phyloP scores from a whole-genome alignment of 2,113 vertebrate species.

The Cavia porcellus region DNA sequence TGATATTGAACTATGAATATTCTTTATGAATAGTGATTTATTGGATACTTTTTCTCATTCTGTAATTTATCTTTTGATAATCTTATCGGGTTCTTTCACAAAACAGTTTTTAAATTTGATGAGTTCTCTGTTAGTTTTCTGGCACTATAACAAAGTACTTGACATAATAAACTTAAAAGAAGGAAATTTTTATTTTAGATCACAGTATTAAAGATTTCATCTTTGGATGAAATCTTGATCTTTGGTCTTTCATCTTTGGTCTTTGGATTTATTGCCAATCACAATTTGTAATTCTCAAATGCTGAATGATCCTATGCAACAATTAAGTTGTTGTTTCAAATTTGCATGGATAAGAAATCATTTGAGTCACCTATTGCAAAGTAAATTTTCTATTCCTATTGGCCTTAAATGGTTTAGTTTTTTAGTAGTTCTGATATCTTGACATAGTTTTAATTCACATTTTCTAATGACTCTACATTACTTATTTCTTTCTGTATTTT shows the following conservation, averaged over 20 bases:
- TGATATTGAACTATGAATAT: background rate
- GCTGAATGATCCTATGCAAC: background rate
- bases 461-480: too few species aligned
- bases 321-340: background rate
- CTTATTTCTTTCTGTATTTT: too few species aligned
- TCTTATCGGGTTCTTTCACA: background rate
- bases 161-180: background rate
- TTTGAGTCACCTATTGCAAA: background rate
- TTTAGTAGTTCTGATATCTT: too few species aligned
- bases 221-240: too few species aligned
- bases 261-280: background rate
- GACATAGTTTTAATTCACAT: too few species aligned
- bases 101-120: background rate
- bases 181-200: too few species aligned
- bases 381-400: slow-evolving; percentile 34
- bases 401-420: background rate
- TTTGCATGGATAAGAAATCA: background rate
- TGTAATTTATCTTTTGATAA: background rate
- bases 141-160: background rate
- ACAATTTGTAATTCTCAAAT: slow-evolving; percentile 16
- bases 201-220: background rate
- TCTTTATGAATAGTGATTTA: background rate
- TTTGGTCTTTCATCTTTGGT: too few species aligned
- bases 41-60: background rate
- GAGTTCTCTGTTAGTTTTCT: background rate